Evolutionary conservation across 1,140 invertebrate genomes (phyloP).

Genomic region (Calliphora vicina): DNA sequence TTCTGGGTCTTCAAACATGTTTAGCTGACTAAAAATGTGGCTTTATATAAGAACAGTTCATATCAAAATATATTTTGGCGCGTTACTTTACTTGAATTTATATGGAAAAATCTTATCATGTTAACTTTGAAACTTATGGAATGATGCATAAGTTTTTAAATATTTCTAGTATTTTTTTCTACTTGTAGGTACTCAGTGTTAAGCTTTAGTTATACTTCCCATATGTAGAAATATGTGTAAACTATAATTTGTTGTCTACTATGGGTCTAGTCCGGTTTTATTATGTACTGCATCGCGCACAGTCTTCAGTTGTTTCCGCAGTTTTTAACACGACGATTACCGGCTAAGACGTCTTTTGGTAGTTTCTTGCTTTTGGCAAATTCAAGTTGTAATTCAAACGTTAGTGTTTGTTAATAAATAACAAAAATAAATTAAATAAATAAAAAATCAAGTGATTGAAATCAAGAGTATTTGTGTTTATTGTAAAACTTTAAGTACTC

Average conservation of each 20-base stretch:
- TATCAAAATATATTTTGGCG: no score
- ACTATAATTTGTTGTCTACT: slow-evolving; percentile 2
- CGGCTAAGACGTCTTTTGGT: not conserved
- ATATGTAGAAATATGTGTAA: not conserved
- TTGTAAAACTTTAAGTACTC: not conserved
- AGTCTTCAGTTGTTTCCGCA: slow-evolving; percentile 15
- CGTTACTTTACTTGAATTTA: no score
- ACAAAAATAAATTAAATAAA: not conserved
- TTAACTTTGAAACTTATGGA: no score
- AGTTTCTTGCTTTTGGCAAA: not conserved
- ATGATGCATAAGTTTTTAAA: no score
- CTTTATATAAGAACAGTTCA: no score
- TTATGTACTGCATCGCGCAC: not conserved
- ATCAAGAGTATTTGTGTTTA: not conserved
- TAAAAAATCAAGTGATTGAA: not conserved
- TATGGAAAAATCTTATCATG: no score
- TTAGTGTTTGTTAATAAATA: not conserved
- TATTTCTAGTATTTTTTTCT: not conserved
- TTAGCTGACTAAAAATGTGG: no score
- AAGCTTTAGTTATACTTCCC: not conserved
- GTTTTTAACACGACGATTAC: not conserved
- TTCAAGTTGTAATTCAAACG: not conserved
- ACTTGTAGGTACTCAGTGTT: no score
- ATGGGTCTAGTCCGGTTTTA: slow-evolving; percentile 27
- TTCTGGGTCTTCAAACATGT: no score